Conservation (phyloP, 2,113 vertebrate genomes). For the Sinocyclocheilus rhinocerous region DNA sequence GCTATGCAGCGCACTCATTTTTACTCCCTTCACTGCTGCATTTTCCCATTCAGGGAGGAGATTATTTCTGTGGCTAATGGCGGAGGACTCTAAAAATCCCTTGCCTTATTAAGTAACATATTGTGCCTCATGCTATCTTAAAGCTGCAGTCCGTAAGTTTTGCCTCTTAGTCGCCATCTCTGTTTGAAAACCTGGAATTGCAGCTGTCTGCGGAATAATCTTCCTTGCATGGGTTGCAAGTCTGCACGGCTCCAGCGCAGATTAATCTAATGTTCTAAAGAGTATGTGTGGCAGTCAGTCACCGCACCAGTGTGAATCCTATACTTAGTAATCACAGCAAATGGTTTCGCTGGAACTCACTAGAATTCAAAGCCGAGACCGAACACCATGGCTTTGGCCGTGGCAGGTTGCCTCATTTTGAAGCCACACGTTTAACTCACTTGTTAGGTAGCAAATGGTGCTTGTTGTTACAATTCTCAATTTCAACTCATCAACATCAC, state of each 20-base stretch:
- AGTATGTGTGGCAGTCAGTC: too few relatives aligned
- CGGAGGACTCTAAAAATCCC: constrained; percentile 38
- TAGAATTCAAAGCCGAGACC: constrained; percentile 1
- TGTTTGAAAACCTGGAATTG: too few relatives aligned
- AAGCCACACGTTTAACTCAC: neutral
- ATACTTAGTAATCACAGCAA: too few relatives aligned
- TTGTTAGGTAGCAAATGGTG: constrained; percentile 1
- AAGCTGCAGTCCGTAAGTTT: too few relatives aligned
- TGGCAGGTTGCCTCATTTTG: neutral
- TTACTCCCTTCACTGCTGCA: constrained; percentile 43
- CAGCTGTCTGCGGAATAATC: too few relatives aligned
- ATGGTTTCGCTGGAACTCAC: constrained; percentile 21
- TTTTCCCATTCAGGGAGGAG: constrained; percentile 49
- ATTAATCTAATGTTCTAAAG: too few relatives aligned
- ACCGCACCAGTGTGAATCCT: too few relatives aligned
- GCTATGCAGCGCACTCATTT: constrained; percentile 41
- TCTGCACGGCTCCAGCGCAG: too few relatives aligned
- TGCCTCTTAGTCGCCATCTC: too few relatives aligned
- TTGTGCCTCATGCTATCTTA: constrained; percentile 34
- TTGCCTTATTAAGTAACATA: constrained; percentile 46
- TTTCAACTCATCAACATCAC: neutral
- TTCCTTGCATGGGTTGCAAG: too few relatives aligned
- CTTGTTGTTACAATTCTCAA: constrained; percentile 8
- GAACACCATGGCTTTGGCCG: neutral
- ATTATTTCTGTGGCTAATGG: constrained; percentile 42